A percentile compares a stretch with the other conserved stretches of the same genome.
phyloP scores from a whole-genome alignment of 2,888 invertebrate species.

The Drosophila algonquin region DNA sequence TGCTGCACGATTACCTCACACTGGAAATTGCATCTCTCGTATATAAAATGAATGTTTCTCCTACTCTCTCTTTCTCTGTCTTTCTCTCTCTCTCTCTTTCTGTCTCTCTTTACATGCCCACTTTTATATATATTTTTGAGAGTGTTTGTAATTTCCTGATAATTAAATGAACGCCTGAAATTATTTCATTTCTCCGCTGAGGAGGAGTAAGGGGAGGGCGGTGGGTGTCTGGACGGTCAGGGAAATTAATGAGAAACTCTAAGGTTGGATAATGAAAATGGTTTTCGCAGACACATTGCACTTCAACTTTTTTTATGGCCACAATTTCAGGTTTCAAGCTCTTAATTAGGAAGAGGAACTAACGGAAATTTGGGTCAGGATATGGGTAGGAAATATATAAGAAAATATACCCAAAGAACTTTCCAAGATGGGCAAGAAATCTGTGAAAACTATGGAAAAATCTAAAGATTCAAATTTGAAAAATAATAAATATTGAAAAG shows the following conservation, averaged over 20 bases:
- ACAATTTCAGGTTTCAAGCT: slow-evolving; percentile 32
- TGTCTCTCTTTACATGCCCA: slow-evolving; percentile 10
- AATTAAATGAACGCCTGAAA: slow-evolving; percentile 67
- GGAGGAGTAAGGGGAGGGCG: no score
- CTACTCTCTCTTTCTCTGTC: not conserved
- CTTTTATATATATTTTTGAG: not conserved
- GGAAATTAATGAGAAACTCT: slow-evolving; percentile 34
- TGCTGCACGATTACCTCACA: slow-evolving; percentile 68
- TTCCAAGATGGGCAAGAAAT: no score
- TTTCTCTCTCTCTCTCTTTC: not conserved
- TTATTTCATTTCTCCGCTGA: slow-evolving; percentile 41
- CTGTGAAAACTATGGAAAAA: no score
- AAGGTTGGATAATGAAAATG: slow-evolving; percentile 36
- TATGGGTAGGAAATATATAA: not conserved
- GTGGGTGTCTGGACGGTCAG: not conserved
- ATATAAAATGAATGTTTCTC: slow-evolving; percentile 26
- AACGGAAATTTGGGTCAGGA: slow-evolving; percentile 57
- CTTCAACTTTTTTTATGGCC: slow-evolving; percentile 7
- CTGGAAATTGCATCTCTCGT: slow-evolving; percentile 64
- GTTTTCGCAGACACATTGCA: slow-evolving; percentile 24
- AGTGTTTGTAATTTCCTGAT: slow-evolving; percentile 54
- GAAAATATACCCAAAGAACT: no score
- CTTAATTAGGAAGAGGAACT: slow-evolving; percentile 56
- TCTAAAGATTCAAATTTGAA: no score
- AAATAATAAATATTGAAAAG: no score